A percentile compares a stretch with the other conserved stretches of the same genome.
phyloP scores from a whole-genome alignment of 2,113 vertebrate genomes.

The Pseudorasbora parva region DNA sequence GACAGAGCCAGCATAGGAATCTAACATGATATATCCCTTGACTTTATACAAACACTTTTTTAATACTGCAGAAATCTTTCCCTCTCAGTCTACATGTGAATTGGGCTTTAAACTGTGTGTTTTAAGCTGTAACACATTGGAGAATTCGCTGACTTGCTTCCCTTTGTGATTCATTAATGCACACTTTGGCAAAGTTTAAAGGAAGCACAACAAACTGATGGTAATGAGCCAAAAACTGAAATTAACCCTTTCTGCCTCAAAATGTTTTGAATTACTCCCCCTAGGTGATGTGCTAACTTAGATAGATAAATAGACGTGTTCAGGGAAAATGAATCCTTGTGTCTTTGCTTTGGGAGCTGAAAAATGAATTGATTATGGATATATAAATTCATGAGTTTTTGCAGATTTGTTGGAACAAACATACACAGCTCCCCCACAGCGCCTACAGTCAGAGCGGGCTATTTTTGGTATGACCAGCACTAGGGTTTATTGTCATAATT shows the following conservation, averaged over 20 bases:
- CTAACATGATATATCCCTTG: not conserved
- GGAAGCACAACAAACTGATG: conserved; percentile 34
- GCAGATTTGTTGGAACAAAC: conserved; percentile 3
- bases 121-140: conserved; percentile 40
- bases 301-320: conserved; percentile 34
- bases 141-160: conserved; percentile 57
- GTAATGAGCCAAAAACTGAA: conserved; percentile 49
- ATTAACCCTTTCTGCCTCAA: conserved; percentile 38
- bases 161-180: conserved; percentile 49
- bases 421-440: not conserved
- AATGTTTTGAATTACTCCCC: conserved; percentile 35
- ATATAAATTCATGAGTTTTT: conserved; percentile 26
- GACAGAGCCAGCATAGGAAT: not conserved
- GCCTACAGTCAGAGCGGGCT: conserved; percentile 6
- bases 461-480: conserved; percentile 7
- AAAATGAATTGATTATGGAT: not conserved
- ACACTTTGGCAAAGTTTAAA: conserved; percentile 32
- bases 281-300: conserved; percentile 43
- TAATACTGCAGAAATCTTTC: conserved; percentile 18
- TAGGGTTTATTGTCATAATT: conserved; percentile 11
- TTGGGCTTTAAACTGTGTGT: conserved; percentile 21
- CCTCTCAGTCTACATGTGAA: not conserved
- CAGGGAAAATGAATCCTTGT: conserved; percentile 31
- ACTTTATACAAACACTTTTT: conserved; percentile 7
- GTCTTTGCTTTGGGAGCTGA: conserved; percentile 15